Evolutionary conservation across 2,888 invertebrate species (phyloP).

Genomic region (Drosophila meridiana): DNA sequence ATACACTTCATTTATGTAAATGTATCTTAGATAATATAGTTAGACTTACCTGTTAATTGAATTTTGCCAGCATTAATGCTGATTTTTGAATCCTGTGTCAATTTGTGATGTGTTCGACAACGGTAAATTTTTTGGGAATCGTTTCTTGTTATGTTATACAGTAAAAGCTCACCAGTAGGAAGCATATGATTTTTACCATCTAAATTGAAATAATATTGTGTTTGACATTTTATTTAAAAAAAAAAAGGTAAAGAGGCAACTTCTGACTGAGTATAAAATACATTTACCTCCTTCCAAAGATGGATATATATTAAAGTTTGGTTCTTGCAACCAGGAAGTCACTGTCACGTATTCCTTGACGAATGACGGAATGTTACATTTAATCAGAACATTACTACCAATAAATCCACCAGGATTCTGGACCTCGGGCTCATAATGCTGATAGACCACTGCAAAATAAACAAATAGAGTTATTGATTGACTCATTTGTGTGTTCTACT

Average conservation of each 20-base stretch:
- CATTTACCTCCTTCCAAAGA: slow-evolving; percentile 86
- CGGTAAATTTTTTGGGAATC: slow-evolving; percentile 87
- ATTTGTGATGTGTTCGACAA: slow-evolving; percentile 87
- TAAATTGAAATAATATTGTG: slow-evolving; percentile 51
- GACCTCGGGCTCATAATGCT: slow-evolving; percentile 87
- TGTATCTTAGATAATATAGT: neutral
- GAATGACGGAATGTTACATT: slow-evolving; percentile 87
- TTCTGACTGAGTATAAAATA: slow-evolving; percentile 5
- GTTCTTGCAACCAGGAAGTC: slow-evolving; percentile 87
- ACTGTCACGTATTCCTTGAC: slow-evolving; percentile 87
- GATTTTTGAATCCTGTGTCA: slow-evolving; percentile 87
- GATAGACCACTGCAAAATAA: slow-evolving; percentile 85
- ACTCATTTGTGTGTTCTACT: no score
- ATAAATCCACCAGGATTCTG: slow-evolving; percentile 87
- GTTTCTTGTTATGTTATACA: slow-evolving; percentile 87
- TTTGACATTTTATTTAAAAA: neutral
- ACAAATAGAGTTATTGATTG: neutral
- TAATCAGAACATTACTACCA: slow-evolving; percentile 86
- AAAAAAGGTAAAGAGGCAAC: neutral
- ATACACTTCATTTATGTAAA: neutral
- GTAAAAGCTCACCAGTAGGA: slow-evolving; percentile 87
- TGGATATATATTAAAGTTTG: slow-evolving; percentile 87
- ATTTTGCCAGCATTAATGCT: slow-evolving; percentile 87
- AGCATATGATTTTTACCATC: slow-evolving; percentile 88
- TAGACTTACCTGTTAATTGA: slow-evolving; percentile 86